Base-by-base conservation (phyloP, 2,888 invertebrate species). In the Meteorus colon region DNA sequence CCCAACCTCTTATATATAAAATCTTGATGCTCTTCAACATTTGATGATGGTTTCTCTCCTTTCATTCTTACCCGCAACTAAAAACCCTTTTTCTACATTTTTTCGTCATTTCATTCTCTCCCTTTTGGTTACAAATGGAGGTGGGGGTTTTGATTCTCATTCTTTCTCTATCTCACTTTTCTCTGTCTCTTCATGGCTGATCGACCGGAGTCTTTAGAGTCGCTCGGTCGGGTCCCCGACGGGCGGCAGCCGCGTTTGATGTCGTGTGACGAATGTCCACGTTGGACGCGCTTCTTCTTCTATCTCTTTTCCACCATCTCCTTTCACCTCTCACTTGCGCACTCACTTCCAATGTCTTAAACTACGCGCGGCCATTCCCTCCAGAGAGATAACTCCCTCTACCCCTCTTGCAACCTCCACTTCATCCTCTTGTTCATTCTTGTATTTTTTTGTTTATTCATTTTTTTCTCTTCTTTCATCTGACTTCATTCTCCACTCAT, bases 181-280 rank as follows among this genome's bases (percentile, higher is more conserved):
- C 79, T 77, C 80, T 79, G 80, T 84, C 84, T 87, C 85, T 86
- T 86, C 87, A 84, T 88, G 85, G 87, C 86, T 87, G 87, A 88
- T 88, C 88, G 86, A 85, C 82, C 85, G 77, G 84, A 86, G 88
- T 88, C 88, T 89, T 88, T 88, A 87, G 87, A 88, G 86, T 86
- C 86, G 85, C 85, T 84, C 86, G 86, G 85, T 84, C 87, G 85
- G 84, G 84, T 85, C 85, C 82, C 84, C 84, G 85, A 85, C 86
- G 84, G 86, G 86, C 89, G 89, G 88, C 88, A 86, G 83, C 85
- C 86, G 87, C 88, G 86, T 89, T 89, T 89, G 89, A 88, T 88
- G 88, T 88, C 87, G 87, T 88, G 89, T 88, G 88, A 88, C 88
- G 89, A 88, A 88, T 89, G 88, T 88, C 88, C 88, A 85, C 86